Percentiles rank a stretch among this genome's conserved stretches.
Evolutionary conservation across 2,888 invertebrate species (phyloP).

Genomic region (Ichneumoninae sp.): DNA sequence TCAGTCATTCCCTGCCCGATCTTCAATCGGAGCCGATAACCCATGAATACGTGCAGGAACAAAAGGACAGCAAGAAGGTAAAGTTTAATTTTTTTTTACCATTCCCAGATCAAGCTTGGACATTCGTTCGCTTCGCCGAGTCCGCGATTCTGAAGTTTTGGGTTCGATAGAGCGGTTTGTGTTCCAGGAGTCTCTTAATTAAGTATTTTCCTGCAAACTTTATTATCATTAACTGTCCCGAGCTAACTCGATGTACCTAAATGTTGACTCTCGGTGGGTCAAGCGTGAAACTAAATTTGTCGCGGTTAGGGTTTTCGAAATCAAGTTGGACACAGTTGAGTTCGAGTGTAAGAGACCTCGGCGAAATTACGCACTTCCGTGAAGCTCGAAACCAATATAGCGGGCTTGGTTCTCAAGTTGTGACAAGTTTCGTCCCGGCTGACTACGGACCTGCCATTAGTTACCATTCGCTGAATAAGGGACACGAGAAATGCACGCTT

Average conservation of each 20-base stretch:
- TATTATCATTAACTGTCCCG: neutral
- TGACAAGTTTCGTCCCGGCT: neutral
- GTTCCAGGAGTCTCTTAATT: neutral
- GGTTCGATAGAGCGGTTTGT: neutral
- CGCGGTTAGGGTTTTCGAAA: neutral
- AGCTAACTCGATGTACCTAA: neutral
- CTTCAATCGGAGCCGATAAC: slow-evolving; percentile 89
- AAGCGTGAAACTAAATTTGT: neutral
- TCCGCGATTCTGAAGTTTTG: neutral
- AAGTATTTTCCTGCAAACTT: neutral
- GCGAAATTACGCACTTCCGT: neutral
- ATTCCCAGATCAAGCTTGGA: too few relatives aligned
- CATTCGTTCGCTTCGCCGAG: neutral
- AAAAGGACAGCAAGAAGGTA: slow-evolving; percentile 90
- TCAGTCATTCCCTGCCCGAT: slow-evolving; percentile 91
- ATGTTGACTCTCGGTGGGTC: neutral
- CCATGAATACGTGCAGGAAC: slow-evolving; percentile 90
- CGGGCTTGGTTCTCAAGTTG: neutral
- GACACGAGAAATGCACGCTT: too few relatives aligned
- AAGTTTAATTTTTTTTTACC: slow-evolving; percentile 46
- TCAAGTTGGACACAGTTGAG: neutral
- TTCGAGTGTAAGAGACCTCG: neutral
- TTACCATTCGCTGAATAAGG: too few relatives aligned
- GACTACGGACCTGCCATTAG: neutral
- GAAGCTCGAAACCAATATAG: neutral